A percentile compares a stretch with the other conserved stretches of the same genome.
Evolutionary conservation across 2,797 vertebrate genomes (phyloP).

Genomic region (Coreius guichenoti): DNA sequence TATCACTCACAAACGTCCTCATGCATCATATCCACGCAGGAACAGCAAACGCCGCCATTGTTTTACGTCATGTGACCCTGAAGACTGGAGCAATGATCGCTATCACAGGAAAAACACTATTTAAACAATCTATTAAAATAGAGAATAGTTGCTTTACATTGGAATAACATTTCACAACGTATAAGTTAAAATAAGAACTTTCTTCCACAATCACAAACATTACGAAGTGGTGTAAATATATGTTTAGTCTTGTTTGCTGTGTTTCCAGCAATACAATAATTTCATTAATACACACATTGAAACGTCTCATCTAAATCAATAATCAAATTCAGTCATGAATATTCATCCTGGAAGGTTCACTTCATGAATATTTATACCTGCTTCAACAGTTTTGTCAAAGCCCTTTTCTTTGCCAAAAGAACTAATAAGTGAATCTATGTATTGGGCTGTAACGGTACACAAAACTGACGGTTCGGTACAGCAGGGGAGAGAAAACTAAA

Average conservation of each 20-base stretch:
- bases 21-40: neutral
- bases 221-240: neutral
- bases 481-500: no score
- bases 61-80: neutral
- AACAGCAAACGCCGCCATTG: neutral
- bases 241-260: neutral
- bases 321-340: neutral
- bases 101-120: neutral
- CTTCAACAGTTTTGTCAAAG: constrained; percentile 18
- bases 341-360: neutral
- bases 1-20: neutral
- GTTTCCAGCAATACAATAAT: neutral
- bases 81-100: neutral
- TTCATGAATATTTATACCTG: constrained; percentile 39
- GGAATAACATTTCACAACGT: neutral
- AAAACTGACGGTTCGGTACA: no score
- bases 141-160: neutral
- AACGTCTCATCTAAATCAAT: neutral
- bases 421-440: neutral
- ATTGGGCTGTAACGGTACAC: no score
- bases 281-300: neutral
- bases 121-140: neutral
- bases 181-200: neutral
- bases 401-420: constrained; percentile 2
- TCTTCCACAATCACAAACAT: neutral